Base-by-base conservation (phyloP, 1,140 invertebrate species). In the Drosophila chauvacae region DNA sequence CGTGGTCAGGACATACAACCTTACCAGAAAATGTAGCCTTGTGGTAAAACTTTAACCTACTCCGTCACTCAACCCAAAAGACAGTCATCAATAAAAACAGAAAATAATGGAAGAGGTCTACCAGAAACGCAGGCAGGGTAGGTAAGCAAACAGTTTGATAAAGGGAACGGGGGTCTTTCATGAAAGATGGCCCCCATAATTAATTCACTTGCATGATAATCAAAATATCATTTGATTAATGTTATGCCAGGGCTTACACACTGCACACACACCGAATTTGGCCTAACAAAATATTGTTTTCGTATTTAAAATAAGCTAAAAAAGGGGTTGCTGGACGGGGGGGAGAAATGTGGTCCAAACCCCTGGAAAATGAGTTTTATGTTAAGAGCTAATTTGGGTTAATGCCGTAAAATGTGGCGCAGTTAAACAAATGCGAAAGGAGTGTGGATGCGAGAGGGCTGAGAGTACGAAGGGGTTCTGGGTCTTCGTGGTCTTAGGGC, bases 301-400 rank as follows among this genome's bases (percentile, higher is more conserved):
- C 74, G 44, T 61, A 61, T 77, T 77, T 61, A 44, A 77, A 77
- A 45, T 60, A 57, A 66, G 47, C 35, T 18, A 18, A 28, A 56
- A 33, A 69, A 61, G 60, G 79, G 80, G 48, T 33, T 35, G 41
- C 35, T 42, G 53, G 57, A 30, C 11, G 28, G 48, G 10, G 10
- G 47, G 9, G 41, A 50, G 48, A 26, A 53, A 33, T 23, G 55
- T 11, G 35, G 37, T 37, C 50, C 57, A 74, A 62, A 41, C 45
- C 81, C 66, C 76, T 88, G 81, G 60, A 65, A 83, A 84, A 84
- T 84, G 77, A 74, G 80, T 77, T 87, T 88, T 87, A 88, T 87
- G 83, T 88, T 87, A 88, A 88, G 83, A 87, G 83, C 84, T 87
- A 87, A 87, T 87, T 87, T 88, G 83, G 83, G 83, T 80, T 87